Evolutionary conservation across 2,113 vertebrate genomes (phyloP), one percentile per base, ranked within the genome.

Genomic region (Butastur rufipennis): DNA sequence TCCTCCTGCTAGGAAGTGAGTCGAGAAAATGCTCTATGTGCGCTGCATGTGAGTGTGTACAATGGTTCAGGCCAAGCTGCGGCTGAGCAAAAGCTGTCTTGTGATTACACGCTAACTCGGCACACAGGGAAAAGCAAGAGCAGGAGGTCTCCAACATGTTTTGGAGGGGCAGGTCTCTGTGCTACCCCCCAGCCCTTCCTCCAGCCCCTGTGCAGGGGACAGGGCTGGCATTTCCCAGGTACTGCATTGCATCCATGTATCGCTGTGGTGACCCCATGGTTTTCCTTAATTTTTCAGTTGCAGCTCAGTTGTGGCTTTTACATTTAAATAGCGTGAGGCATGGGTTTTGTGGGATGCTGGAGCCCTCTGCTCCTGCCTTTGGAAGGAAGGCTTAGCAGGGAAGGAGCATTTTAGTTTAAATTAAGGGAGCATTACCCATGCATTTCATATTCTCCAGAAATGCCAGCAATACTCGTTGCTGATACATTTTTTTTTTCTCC

Each of bases 201-300:
- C 8, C 67, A 70, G 45, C 14, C 36, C 81, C 89, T 27, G 34
- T 3, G 42, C 68, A 42, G 29, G 36, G 36, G 77, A 40, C 1
- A 1, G 16, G 27, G 56, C 74, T 43, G 53, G 23, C 7, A 5
- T 26, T 52, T 40, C 61, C 50, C 45, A 23, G 43, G 20, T 10
- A 4, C 45, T 52, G 47, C 56, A 20, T 1, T 29, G 47, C 42
- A 45, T 29, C 58, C 31, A 3, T 8, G 23, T 7, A 32, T n/a
- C 1, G 3, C 67, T 58, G 27, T 40, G 27, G 11, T 21, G 58
- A 75, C 17, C 16, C 31, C 52, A 10, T 0, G 0, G 8, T 17
- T 61, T 48, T 52, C 42, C 29, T 47, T 6, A 1, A 11, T 50
- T 40, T 7, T 42, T 18, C 22, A 52, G 71, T 59, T 81, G 52